These are phyloP conservation scores for Barypeithes pellucidus DNA, from an alignment of 2,888 invertebrate species.

Conservation along the genomic window DNA sequence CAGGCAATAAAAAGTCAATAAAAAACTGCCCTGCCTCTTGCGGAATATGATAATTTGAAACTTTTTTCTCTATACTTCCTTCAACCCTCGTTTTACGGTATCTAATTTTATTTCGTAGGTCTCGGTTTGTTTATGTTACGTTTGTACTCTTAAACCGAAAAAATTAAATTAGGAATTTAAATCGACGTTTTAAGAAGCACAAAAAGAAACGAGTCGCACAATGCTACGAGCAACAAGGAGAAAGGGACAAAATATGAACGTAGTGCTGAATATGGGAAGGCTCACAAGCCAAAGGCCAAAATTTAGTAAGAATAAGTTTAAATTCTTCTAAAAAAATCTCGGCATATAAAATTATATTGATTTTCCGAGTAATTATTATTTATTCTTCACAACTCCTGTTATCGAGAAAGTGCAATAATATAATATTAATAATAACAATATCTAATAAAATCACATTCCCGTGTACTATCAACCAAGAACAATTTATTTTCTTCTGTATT, in stretches of 20 bases:
- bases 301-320: no score
- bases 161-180: slow-evolving; percentile 21
- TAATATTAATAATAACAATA: no score
- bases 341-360: no score
- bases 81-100: neutral
- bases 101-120: neutral
- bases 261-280: no score
- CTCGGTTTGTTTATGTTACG: neutral
- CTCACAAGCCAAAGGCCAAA: no score
- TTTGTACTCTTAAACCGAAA: slow-evolving; percentile 3
- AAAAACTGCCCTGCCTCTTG: neutral
- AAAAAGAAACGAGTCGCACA: neutral
- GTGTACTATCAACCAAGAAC: neutral
- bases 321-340: no score
- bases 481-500: neutral
- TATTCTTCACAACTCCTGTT: no score
- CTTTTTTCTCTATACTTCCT: neutral
- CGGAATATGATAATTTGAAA: slow-evolving; percentile 3
- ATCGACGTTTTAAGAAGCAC: slow-evolving; percentile 2
- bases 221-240: no score
- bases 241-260: no score
- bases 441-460: no score
- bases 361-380: no score
- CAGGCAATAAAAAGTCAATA: neutral
- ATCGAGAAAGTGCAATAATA: no score